phyloP scores from a whole-genome alignment of 2,797 vertebrate genomes.

The Spinibarbus caldwelli region DNA sequence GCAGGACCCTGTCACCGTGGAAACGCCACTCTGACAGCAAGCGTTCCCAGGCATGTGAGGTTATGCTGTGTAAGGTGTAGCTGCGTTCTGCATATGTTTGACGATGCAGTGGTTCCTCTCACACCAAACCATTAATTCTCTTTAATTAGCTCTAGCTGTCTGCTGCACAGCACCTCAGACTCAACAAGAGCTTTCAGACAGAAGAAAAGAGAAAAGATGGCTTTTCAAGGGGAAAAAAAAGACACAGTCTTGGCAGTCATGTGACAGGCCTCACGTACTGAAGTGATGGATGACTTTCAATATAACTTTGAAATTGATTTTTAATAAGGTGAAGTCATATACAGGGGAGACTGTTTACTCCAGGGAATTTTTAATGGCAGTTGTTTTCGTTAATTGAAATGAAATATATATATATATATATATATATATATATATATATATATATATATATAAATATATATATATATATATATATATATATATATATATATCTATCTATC shows the following conservation, averaged over 20 bases:
- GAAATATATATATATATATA: no score
- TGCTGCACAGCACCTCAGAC: background rate
- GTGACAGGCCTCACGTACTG: no score
- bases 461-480: no score
- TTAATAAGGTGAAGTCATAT: background rate
- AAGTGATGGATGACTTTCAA: constrained; percentile 1
- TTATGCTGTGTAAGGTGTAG: constrained; percentile 45
- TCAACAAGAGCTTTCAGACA: constrained; percentile 12
- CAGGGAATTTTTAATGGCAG: background rate
- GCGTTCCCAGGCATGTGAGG: constrained; percentile 65
- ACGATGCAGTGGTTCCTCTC: constrained; percentile 15
- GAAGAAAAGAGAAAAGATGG: background rate
- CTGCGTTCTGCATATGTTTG: background rate
- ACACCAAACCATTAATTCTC: constrained; percentile 34
- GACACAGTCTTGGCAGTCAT: no score
- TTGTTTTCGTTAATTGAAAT: no score
- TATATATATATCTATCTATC: no score
- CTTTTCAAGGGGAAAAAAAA: background rate
- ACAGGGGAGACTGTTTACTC: background rate
- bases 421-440: no score
- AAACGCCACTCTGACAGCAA: constrained; percentile 66
- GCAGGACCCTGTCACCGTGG: constrained; percentile 69
- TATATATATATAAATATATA: no score
- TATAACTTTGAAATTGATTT: constrained; percentile 1
- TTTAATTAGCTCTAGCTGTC: constrained; percentile 43